Conservation (phyloP, 1,140 invertebrate species). For the Aradophagus sp. region DNA sequence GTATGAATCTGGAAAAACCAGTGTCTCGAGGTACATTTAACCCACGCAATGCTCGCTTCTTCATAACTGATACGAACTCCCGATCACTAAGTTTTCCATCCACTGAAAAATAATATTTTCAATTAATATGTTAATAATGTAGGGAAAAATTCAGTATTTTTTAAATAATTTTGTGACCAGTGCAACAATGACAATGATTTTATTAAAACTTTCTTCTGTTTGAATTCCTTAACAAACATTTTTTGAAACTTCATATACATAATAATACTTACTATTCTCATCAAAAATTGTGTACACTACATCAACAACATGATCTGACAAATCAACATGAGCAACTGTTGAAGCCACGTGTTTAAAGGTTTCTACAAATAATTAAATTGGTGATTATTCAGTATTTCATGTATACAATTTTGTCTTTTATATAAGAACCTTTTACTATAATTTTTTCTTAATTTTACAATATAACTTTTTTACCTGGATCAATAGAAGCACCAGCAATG, state of each 20-base stretch:
- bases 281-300: constrained; percentile 99
- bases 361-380: no score
- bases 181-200: no score
- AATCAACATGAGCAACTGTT: constrained; percentile 95
- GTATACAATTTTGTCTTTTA: no score
- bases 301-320: constrained; percentile 95
- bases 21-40: constrained; percentile 99
- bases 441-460: no score
- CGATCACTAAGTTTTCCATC: constrained; percentile 98
- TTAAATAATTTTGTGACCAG: no score
- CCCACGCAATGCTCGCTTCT: constrained; percentile 94
- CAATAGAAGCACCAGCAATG: constrained; percentile 98
- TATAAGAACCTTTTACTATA: no score
- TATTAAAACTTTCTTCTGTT: not conserved
- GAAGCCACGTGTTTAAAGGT: constrained; percentile 96
- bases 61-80: constrained; percentile 99
- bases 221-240: not conserved
- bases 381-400: constrained; percentile 26
- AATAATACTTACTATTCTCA: constrained; percentile 95
- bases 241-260: not conserved
- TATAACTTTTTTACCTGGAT: constrained; percentile 79
- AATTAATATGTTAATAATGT: no score
- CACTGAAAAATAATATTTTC: constrained; percentile 84
- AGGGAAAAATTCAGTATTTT: no score
- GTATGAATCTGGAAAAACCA: constrained; percentile 94